Percentiles rank a stretch among this genome's conserved stretches.
phyloP scores from a whole-genome alignment of 2,797 vertebrate species.

The Sebastes goodei region DNA sequence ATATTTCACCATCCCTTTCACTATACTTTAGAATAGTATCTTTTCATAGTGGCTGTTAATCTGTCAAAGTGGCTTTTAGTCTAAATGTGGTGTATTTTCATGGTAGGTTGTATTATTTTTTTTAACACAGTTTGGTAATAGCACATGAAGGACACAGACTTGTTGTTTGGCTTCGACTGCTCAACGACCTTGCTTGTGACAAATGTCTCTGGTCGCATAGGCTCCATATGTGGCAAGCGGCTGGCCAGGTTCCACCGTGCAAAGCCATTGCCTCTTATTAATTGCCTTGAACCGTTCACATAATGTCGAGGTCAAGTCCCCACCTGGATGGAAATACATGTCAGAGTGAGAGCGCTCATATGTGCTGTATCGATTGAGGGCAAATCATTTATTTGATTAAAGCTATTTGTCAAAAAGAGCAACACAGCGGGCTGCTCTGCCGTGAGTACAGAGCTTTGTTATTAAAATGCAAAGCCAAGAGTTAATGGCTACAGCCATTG shows the following conservation, averaged over 20 bases:
- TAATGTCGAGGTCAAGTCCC: conserved; percentile 38
- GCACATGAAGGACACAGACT: background rate
- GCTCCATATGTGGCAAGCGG: conserved; percentile 15
- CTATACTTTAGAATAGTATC: background rate
- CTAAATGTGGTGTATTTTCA: background rate
- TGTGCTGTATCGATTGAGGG: background rate
- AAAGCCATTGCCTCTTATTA: conserved; percentile 43
- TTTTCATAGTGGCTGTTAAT: conserved; percentile 15
- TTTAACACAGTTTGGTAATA: background rate
- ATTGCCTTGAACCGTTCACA: conserved; percentile 41
- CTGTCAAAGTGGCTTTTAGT: conserved; percentile 16
- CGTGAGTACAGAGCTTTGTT: background rate
- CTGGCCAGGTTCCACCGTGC: background rate
- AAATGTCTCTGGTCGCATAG: conserved; percentile 26
- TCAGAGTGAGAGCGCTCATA: background rate
- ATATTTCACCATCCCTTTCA: background rate
- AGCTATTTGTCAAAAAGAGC: conserved; percentile 13
- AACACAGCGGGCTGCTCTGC: background rate
- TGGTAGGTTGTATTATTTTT: background rate
- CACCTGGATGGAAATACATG: conserved; percentile 1
- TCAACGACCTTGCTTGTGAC: conserved; percentile 43
- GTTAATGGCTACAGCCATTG: background rate
- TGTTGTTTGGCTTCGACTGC: conserved; percentile 10
- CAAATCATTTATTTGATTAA: conserved; percentile 15
- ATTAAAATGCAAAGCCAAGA: conserved; percentile 4